Evolutionary conservation across 1,140 invertebrate species (phyloP), one percentile per base, ranked within the genome.

Genomic region (Temnothorax longispinosus): DNA sequence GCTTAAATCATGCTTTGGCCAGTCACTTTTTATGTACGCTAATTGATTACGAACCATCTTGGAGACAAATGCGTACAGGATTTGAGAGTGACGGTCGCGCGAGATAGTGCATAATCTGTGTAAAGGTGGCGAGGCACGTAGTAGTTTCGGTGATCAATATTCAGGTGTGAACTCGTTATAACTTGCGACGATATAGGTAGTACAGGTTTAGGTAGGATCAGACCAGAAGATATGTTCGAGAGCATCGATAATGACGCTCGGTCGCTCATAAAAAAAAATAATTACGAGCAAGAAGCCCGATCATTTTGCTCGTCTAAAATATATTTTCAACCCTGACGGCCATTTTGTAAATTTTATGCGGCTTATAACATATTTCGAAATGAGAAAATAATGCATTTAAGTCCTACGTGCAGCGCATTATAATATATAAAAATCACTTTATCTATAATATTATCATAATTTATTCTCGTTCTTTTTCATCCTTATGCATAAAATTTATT

Each of bases 111-210:
- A 72, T 21, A 47, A 15, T 82, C 41, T 58, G 38, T 35, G 41
- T 35, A n/a, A 47, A 82, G 54, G 41, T 74, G 80, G 80, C 80
- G 52, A 60, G 27, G 18, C 52, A 35, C 54, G 54, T 82, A 32
- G 54, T 11, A 74, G 18, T 72, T 82, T 82, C n/a, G 67, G 54
- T 74, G 80, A 84, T 84, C 69, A 56, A 74, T 84, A 84, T 84
- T 74, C 67, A 74, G 69, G 69, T 84, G 54, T 58, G 54, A 82
- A 60, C 54, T 84, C 3, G 41, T 84, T 50, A 47, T n/a, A 44
- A 18, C 18, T 60, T 52, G 41, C n/a, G 11, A 60, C 27, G n/a
- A 7, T 50, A 27, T 54, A 18, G 50, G 11, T 67, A 50, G 11
- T 35, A 18, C 15, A 81, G 52, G 1, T 58, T 50, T 15, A 44